Percentiles rank a stretch among this genome's conserved stretches.
These are phyloP conservation scores for Sebastes ruberrimus DNA, from an alignment of 2,797 vertebrate species.

Conservation along the genomic window DNA sequence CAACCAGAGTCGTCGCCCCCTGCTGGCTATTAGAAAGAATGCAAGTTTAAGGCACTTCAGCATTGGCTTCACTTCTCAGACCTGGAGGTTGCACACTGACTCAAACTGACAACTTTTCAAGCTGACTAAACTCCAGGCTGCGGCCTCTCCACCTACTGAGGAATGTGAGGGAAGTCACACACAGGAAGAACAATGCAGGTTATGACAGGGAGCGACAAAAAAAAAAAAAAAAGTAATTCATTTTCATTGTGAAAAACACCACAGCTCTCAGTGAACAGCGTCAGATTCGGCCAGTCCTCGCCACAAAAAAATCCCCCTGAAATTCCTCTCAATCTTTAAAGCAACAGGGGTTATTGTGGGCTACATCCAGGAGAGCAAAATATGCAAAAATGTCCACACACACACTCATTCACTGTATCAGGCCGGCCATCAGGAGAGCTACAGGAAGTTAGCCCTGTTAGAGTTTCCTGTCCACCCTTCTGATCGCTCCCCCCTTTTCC, in stretches of 20 bases:
- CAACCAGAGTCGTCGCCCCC: no score
- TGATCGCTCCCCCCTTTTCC: slow-evolving; percentile 82
- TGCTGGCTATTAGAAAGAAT: no score
- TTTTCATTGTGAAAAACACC: slow-evolving; percentile 15
- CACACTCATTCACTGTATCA: slow-evolving; percentile 69
- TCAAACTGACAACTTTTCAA: slow-evolving; percentile 47
- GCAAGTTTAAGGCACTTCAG: no score
- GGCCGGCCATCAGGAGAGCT: slow-evolving; percentile 80
- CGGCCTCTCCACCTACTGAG: slow-evolving; percentile 56
- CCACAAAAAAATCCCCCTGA: neutral
- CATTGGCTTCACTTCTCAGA: no score
- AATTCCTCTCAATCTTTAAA: slow-evolving; percentile 21
- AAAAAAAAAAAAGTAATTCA: slow-evolving; percentile 4
- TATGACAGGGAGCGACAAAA: slow-evolving; percentile 65
- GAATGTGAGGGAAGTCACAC: slow-evolving; percentile 67
- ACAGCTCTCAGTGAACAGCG: neutral
- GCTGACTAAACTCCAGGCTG: slow-evolving; percentile 16
- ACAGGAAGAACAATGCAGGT: slow-evolving; percentile 72
- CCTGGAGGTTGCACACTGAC: no score
- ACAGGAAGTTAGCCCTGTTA: slow-evolving; percentile 83
- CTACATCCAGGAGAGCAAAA: slow-evolving; percentile 20
- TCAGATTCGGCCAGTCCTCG: neutral
- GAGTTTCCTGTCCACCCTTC: slow-evolving; percentile 83
- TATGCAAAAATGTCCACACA: slow-evolving; percentile 19
- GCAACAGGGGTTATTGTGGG: slow-evolving; percentile 30